Evolutionary conservation across 2,113 vertebrate genomes (phyloP), one percentile per base, ranked within the genome.

Genomic region (Sminthopsis crassicaudata): DNA sequence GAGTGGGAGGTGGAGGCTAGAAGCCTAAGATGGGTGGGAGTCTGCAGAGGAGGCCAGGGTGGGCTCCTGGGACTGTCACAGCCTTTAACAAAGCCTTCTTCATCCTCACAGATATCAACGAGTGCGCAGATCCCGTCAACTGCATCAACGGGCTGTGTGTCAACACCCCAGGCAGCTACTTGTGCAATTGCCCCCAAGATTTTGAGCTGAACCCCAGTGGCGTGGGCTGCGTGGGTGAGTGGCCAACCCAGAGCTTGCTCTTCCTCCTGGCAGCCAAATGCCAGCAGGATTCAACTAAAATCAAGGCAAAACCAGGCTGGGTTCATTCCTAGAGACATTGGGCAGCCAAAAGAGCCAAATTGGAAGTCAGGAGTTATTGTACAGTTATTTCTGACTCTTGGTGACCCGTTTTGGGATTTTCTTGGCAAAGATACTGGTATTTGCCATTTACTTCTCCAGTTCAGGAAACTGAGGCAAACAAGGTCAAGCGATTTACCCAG

Each of bases 191-290:
- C 36, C 99, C 99, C 0, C 98, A 98, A 53, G 99, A 99, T 97
- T 99, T 99, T 6, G 99, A 99, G 98, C 98, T 99, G 94, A 99
- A 99, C 98, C 99, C 99, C 96, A 99, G 99, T 0, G 98, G 99
- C 7, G 99, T 99, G 95, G 99, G 99, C 97, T 99, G 99, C 0
- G 99, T 99, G 90, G 99, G 99, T 99, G 97, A 99, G 99, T 98
- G 24, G 2, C 1, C 2, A 22, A 7, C 14, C 23, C 7, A 36
- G 1, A 12, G 7, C 9, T 30, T n/a, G 2, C 22, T 30, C 7
- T 27, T 0, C 91, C 16, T 3, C 27, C 24, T 25, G 67, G 90
- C 90, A 0, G 1, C 23, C 50, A 84, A 42, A 84, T 6, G 7
- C 19, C 16, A 84, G n/a, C 22, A 84, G 6, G n/a, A 42, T 84